These are phyloP conservation scores for Stomatorhinus ivindoensis DNA, from an alignment of 2,113 vertebrate genomes.

Conservation along the genomic window DNA sequence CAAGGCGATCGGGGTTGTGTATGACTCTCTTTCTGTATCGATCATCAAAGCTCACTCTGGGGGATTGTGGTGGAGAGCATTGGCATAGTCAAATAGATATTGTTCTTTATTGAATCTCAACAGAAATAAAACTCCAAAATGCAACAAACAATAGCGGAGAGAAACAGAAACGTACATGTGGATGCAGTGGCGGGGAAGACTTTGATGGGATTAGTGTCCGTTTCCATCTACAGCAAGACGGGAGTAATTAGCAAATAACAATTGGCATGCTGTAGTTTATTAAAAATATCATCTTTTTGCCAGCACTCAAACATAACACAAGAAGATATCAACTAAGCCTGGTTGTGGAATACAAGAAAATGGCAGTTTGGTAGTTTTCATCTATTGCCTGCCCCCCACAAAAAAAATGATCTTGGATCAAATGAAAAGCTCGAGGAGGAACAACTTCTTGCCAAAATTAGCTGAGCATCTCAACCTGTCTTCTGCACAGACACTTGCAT, in stretches of 20 bases:
- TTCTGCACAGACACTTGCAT: constrained; percentile 55
- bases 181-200: constrained; percentile 34
- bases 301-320: constrained; percentile 32
- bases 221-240: constrained; percentile 36
- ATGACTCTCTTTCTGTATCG: constrained; percentile 11
- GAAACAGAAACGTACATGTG: constrained; percentile 41
- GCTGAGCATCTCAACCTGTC: constrained; percentile 67
- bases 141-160: constrained; percentile 27
- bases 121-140: constrained; percentile 38
- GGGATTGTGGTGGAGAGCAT: constrained; percentile 29
- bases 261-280: constrained; percentile 47
- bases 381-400: constrained; percentile 44
- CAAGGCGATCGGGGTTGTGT: background rate
- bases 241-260: constrained; percentile 62
- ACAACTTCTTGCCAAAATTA: constrained; percentile 61
- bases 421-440: constrained; percentile 59
- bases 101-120: constrained; percentile 45
- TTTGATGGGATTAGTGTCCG: constrained; percentile 56
- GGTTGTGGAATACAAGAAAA: constrained; percentile 24
- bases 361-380: constrained; percentile 54
- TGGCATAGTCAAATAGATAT: constrained; percentile 31
- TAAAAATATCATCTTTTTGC: constrained; percentile 9
- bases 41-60: constrained; percentile 24
- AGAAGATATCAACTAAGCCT: constrained; percentile 30
- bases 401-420: constrained; percentile 57